Evolutionary conservation across 2,888 invertebrate genomes (phyloP), one percentile per base, ranked within the genome.

Genomic region (Vesta saturnalis): DNA sequence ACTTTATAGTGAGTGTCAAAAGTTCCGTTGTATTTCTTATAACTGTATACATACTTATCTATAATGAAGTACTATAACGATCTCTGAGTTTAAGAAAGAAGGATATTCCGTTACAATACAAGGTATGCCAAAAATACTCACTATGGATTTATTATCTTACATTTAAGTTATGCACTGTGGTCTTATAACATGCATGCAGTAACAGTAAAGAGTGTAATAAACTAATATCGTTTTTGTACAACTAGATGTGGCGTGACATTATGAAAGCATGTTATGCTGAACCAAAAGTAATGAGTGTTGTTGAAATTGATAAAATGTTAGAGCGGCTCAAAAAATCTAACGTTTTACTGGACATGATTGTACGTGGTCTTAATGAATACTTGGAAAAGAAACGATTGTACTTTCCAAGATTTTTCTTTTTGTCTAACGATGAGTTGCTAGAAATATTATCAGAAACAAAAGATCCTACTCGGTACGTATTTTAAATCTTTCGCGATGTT

Each of bases 361-460:
- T 96, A 80, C 93, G 94, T 80, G 97, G 97, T 54, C 86, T 98
- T 52, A 97, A 97, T 82, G 94, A 92, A 69, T 97, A 97, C 81
- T 86, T 98, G 78, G 97, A 98, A 84, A 97, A 96, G 89, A 98
- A 98, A 81, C 88, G 97, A 16, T 85, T 97, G 1, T 96, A 90
- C 82, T 98, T 98, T 86, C 96, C 97, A 0, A 88, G 97, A 72
- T 97, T 98, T 87, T 98, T 97, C 89, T 97, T 98, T 86, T 85
- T 98, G 67, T 97, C 97, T 39, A 97, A 97, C 81, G 97, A 97
- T 79, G 97, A 98, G 82, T 83, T 98, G 69, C 86, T 97, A 65
- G 97, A 97, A 84, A 98, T 98, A 72, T 85, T 98, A 14, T 97
- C 97, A 0, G 97, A 98, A 85, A 98, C 97, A 0, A 97, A 97